These are phyloP conservation scores for Speoplatyrhinus poulsoni DNA, from an alignment of 2,113 vertebrate species.

Conservation along the genomic window DNA sequence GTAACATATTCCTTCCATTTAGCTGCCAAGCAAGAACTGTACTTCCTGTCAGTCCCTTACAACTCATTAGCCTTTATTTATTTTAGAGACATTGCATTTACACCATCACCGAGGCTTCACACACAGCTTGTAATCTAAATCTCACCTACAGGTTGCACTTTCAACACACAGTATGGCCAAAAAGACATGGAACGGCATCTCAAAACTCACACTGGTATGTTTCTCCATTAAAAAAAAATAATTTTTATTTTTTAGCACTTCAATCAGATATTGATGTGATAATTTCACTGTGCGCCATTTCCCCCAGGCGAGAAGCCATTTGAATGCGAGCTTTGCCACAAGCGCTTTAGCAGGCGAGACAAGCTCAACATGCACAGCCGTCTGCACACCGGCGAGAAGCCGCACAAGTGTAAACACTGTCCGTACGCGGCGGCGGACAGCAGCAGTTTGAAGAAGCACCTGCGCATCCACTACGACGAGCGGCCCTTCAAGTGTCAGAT, in stretches of 20 bases:
- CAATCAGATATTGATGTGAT: not conserved
- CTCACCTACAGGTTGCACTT: slow-evolving; percentile 85
- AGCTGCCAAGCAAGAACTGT: not conserved
- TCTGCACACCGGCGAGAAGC: slow-evolving; percentile 93
- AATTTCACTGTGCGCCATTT: fast-evolving
- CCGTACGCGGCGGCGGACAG: slow-evolving; percentile 92
- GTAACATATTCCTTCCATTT: slow-evolving; percentile 23
- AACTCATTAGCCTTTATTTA: slow-evolving; percentile 18
- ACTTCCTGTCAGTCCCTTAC: slow-evolving; percentile 19
- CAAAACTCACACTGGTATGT: slow-evolving; percentile 92
- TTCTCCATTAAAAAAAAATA: not conserved
- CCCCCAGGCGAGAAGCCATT: slow-evolving; percentile 93
- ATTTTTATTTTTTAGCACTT: fast-evolving
- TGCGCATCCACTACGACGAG: slow-evolving; percentile 92
- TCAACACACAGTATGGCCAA: slow-evolving; percentile 96
- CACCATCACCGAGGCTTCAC: not conserved
- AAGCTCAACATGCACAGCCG: slow-evolving; percentile 96
- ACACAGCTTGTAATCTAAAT: slow-evolving; percentile 17
- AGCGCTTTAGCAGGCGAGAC: slow-evolving; percentile 93
- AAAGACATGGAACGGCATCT: slow-evolving; percentile 98
- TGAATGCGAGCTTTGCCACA: slow-evolving; percentile 91
- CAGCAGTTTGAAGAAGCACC: slow-evolving; percentile 97
- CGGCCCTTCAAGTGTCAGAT: slow-evolving; percentile 97
- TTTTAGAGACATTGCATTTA: slow-evolving; percentile 3
- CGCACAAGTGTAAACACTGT: slow-evolving; percentile 93